Conservation (phyloP, 2,797 vertebrate species). For the Hoplostethus mediterraneus region DNA sequence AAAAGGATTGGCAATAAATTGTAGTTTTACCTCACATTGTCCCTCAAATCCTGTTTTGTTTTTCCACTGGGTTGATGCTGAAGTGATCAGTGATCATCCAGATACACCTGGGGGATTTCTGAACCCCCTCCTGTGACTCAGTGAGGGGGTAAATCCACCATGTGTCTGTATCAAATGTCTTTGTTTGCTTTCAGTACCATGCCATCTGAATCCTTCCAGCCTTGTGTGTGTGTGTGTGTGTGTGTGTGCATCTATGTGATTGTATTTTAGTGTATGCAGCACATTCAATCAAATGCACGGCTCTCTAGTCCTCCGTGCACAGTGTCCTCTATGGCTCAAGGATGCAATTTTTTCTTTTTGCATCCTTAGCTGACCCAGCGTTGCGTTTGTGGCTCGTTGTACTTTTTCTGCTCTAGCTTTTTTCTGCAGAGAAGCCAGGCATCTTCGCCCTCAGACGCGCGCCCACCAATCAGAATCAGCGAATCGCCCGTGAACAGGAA, state of each 20-base stretch:
- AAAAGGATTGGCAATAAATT: background rate
- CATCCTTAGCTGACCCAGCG: conserved; percentile 4
- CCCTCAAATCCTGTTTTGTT: background rate
- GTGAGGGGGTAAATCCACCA: conserved; percentile 54
- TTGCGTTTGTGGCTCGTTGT: conserved; percentile 3
- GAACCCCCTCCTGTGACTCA: conserved; percentile 34
- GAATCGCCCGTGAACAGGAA: conserved; percentile 70
- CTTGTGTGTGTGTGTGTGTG: background rate
- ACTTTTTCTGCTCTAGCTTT: background rate
- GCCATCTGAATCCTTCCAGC: background rate
- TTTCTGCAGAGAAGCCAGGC: conserved; percentile 21
- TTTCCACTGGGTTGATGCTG: conserved; percentile 25
- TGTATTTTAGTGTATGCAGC: background rate
- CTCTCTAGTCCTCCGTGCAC: background rate
- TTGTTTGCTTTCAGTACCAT: conserved; percentile 12
- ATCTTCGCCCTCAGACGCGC: conserved; percentile 18
- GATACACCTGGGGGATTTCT: conserved; percentile 34
- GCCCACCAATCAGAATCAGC: conserved; percentile 35
- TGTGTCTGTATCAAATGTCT: background rate
- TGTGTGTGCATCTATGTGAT: background rate
- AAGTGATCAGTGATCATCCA: conserved; percentile 45
- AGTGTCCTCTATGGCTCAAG: background rate
- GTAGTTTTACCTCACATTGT: background rate
- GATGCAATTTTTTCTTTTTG: conserved; percentile 6
- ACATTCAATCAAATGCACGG: background rate